Conservation (phyloP, 2,888 invertebrate species). For the Ceratothoa steindachneri region DNA sequence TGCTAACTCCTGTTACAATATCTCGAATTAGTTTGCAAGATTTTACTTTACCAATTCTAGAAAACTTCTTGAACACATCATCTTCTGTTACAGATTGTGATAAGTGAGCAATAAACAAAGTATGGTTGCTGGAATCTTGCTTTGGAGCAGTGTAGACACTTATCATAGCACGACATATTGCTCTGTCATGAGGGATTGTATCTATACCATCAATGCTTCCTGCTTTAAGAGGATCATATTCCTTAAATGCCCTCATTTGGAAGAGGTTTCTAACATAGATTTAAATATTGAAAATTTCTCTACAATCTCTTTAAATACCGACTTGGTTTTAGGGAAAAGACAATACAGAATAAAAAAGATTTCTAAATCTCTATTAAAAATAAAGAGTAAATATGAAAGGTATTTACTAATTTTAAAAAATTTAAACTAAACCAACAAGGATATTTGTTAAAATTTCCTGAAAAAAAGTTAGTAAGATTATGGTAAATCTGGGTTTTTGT, state of each 20-base stretch:
- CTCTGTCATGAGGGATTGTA: constrained; percentile 73
- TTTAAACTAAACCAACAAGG: too few species aligned
- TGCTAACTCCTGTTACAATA: constrained; percentile 75
- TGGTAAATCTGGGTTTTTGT: too few species aligned
- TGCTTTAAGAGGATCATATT: constrained; percentile 73
- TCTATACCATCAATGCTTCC: constrained; percentile 87
- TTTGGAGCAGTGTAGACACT: constrained; percentile 65
- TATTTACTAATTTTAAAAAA: neutral
- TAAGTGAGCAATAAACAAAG: constrained; percentile 71
- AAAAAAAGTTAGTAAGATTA: too few species aligned
- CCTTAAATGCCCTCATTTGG: constrained; percentile 4
- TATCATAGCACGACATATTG: constrained; percentile 66
- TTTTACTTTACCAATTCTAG: constrained; percentile 27
- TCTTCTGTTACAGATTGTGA: constrained; percentile 64
- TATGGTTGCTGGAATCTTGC: constrained; percentile 65
- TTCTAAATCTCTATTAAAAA: too few species aligned
- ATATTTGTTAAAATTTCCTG: too few species aligned
- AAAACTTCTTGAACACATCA: constrained; percentile 56
- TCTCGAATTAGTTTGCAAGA: constrained; percentile 64
- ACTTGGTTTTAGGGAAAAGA: too few species aligned
- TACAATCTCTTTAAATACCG: too few species aligned
- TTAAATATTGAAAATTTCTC: too few species aligned
- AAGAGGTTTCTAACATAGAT: neutral
- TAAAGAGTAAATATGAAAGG: too few species aligned
- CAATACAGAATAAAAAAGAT: too few species aligned